Conservation (phyloP, 2,888 invertebrate genomes). For the Dascillus cervinus region DNA sequence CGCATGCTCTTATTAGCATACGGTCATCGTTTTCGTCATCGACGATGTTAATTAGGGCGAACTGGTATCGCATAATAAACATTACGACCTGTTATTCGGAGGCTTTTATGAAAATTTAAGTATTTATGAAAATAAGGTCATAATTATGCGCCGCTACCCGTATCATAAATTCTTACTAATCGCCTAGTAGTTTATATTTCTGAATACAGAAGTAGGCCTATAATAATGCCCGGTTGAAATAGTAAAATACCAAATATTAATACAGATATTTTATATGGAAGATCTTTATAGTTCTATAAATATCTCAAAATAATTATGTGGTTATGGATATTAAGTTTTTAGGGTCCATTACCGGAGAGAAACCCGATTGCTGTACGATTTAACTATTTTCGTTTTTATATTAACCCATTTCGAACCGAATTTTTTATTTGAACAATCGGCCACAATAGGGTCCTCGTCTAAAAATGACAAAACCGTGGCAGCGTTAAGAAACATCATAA, state of each 20-base stretch:
- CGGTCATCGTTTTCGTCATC: no score
- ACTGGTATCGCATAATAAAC: background rate
- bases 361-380: no score
- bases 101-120: slow-evolving; percentile 13
- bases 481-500: no score
- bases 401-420: no score
- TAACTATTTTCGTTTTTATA: no score
- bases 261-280: slow-evolving; percentile 13
- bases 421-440: no score
- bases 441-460: no score
- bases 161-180: slow-evolving; percentile 10
- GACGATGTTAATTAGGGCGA: no score
- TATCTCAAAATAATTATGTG: slow-evolving; percentile 10
- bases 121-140: slow-evolving; percentile 12
- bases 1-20: no score
- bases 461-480: no score
- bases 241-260: slow-evolving; percentile 7
- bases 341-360: no score
- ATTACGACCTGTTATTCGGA: slow-evolving; percentile 5
- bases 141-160: slow-evolving; percentile 12
- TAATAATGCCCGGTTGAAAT: background rate
- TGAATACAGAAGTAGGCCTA: background rate
- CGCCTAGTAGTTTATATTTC: slow-evolving; percentile 8
- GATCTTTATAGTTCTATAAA: slow-evolving; percentile 11
- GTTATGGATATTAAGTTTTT: slow-evolving; percentile 4